Conservation (phyloP, 2,888 invertebrate species). For the Cerceris rybyensis region DNA sequence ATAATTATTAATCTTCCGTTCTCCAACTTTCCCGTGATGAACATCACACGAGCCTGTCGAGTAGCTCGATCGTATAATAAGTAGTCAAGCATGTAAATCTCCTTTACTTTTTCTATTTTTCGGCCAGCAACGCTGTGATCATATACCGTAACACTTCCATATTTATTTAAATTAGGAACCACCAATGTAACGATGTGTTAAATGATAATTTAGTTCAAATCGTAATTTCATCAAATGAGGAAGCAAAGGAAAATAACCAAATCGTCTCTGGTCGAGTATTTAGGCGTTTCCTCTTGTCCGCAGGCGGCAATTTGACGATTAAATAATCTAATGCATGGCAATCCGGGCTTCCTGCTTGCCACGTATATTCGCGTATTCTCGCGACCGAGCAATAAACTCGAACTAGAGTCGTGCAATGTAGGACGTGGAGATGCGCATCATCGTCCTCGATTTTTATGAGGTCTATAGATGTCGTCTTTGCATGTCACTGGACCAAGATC, state of each 20-base stretch:
- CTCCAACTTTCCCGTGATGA: background rate
- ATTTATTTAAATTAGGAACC: no score
- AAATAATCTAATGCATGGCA: background rate
- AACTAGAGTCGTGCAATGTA: slow-evolving; percentile 18
- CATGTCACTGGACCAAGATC: slow-evolving; percentile 36
- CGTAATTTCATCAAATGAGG: no score
- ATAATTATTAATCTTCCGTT: slow-evolving; percentile 23
- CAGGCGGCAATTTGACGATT: background rate
- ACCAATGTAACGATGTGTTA: background rate
- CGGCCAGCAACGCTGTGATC: no score
- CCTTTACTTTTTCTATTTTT: no score
- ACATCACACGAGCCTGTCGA: background rate
- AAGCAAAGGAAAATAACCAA: background rate
- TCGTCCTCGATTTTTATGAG: slow-evolving; percentile 19
- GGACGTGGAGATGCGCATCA: background rate
- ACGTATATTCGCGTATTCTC: background rate
- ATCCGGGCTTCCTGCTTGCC: background rate
- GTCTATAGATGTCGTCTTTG: slow-evolving; percentile 29
- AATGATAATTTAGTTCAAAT: background rate
- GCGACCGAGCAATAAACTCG: slow-evolving; percentile 37
- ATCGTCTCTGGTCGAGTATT: background rate
- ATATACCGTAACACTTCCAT: no score
- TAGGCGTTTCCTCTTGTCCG: background rate
- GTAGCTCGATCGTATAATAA: background rate
- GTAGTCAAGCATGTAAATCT: background rate